phyloP scores from a whole-genome alignment of 2,888 invertebrate genomes.

The Ormyrus thymus region DNA sequence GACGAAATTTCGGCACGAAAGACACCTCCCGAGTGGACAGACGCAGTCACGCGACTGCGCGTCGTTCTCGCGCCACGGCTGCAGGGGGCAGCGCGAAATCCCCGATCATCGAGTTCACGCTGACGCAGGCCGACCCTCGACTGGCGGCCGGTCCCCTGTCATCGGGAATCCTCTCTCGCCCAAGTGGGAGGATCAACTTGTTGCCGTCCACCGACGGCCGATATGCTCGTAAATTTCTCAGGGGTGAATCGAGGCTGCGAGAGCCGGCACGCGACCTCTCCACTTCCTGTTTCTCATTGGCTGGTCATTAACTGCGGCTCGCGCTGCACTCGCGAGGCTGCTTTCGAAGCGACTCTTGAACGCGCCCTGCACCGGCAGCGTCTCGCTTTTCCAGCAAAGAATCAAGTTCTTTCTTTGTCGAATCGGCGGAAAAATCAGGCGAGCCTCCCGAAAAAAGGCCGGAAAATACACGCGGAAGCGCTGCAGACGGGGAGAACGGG shows the following conservation, averaged over 20 bases:
- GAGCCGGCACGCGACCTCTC: neutral
- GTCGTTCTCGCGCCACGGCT: neutral
- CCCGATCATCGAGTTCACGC: neutral
- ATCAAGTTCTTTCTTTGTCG: neutral
- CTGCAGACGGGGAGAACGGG: neutral
- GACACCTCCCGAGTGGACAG: too few relatives aligned
- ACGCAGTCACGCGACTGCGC: too few relatives aligned
- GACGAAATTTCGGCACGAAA: too few relatives aligned
- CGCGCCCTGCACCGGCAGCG: too few relatives aligned
- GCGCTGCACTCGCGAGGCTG: too few relatives aligned
- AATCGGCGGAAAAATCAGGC: neutral
- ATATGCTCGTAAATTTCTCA: slow-evolving; percentile 41
- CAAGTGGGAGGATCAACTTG: slow-evolving; percentile 26
- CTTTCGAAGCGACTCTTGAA: too few relatives aligned
- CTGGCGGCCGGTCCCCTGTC: slow-evolving; percentile 16
- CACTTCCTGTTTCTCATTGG: neutral
- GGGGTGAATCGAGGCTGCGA: slow-evolving; percentile 20
- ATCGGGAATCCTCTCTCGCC: neutral
- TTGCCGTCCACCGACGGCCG: neutral
- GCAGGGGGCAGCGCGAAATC: slow-evolving; percentile 21
- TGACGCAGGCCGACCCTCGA: slow-evolving; percentile 4
- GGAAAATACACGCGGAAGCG: neutral
- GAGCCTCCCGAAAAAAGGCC: neutral
- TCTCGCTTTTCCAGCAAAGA: too few relatives aligned
- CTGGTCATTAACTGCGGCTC: too few relatives aligned